Base-by-base conservation (phyloP, 2,888 invertebrate species). In the Thalpophila matura region DNA sequence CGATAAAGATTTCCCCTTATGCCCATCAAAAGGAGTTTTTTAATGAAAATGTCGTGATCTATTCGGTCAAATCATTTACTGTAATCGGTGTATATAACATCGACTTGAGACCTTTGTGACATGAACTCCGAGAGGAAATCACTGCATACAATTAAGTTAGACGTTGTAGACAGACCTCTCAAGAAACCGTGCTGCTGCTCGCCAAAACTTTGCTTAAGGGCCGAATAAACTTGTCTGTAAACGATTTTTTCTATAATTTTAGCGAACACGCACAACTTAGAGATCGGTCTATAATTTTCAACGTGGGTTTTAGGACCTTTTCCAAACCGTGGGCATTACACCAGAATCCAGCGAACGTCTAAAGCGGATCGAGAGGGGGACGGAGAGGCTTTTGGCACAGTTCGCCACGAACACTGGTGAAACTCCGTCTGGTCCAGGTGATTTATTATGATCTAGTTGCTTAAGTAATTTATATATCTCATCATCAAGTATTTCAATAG, bases 151-250 rank as follows among this genome's bases (percentile, higher is more conserved):
- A 54, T 9, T 2, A 54, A 35, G 35, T 54, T 54, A 16, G 43
- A 45, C 1, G 45, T 35, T 14, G 43, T 45, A 7, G 54, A 54
- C 9, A 35, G 35, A 37, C 42, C 42, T 24, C 14, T 45, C 4
- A 45, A 31, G 9, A 54, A 54, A 12, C 43, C 54, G 16, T 54
- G 35, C 16, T 54, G 54, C 14, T 54, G 16, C 3, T 53, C 29
- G 4, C 6, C 3, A 14, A 53, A 42, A 14, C 6, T 4, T 0
- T 12, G 16, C 4, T 31, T 42, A n/a, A 53, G 18, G 0, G 38
- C 20, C 1, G 27, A 16, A 1, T n/a, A 53, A 10, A 53, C 16
- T 24, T 53, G 31, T 22, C 24, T 31, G 14, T 43, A 26, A 20
- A 31, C 2, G 22, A 42, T 53, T 31, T 31, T 53, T 10, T 31